Base-by-base conservation (phyloP, 1,140 invertebrate genomes). In the Oscheius sp. region DNA sequence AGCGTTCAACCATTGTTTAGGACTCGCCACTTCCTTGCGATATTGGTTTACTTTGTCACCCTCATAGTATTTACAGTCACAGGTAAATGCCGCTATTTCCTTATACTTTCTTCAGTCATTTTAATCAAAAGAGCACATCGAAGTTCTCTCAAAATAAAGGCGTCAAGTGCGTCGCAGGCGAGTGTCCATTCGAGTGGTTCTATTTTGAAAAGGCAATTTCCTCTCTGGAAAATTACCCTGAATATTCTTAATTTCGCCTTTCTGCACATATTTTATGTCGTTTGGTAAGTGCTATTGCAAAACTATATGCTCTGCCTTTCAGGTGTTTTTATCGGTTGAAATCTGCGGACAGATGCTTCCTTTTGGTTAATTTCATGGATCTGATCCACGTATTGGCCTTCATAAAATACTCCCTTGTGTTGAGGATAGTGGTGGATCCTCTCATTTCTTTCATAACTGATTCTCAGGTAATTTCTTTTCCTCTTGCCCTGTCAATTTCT, bases 181-280 rank as follows among this genome's bases (percentile, higher is more conserved):
- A 79, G 20, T 46, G 65, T 13, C 26, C n/a, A 3, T 42, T 32
- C 4, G 38, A 62, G 10, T 31, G 42, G 15, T 34, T 42, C 68
- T 26, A 31, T 36, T 20, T 7, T 52, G 31, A 49, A 58, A 55
- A 73, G 58, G 2, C 73, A 78, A 29, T 80, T 80, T 58, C 79
- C 79, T 1, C 45, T 82, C 35, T 81, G 80, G 80, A 81, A 81
- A 55, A 52, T 81, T 64, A 69, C 80, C 0, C 29, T 81, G 26
- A 81, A 81, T 61, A 80, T 81, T 15, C 69, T 42, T 29, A 81
- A 81, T 42, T 81, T 81, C 68, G 80, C 80, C 4, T 36, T 67
- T 18, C 77, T 81, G 42, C 69, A 82, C 49, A 35, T 75, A 7
- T 77, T 81, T n/a, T 82, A 82, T 52, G 73, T 78, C 1, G 59